Evolutionary conservation across 2,888 invertebrate genomes (phyloP), one percentile per base, ranked within the genome.

Genomic region (Apoda limacodes): DNA sequence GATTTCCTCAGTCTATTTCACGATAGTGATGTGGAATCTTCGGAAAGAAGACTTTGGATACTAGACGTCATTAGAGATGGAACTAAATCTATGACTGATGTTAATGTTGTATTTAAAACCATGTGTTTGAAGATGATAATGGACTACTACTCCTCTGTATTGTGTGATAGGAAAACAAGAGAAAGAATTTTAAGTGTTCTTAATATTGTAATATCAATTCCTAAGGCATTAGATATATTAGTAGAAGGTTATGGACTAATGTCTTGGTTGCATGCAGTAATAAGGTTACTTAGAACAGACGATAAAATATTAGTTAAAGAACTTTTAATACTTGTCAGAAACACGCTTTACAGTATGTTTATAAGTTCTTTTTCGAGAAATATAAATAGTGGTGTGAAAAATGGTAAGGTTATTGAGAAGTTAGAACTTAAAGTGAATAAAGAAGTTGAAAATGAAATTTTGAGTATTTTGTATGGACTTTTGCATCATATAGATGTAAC

Each of bases 1-100:
- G 95, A 96, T 58, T 88, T 95, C 52, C 86, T 93, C 37, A 88
- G 89, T 29, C 84, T 95, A 20, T 89, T 95, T 54, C 89, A 92
- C 55, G 93, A 91, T 39, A 83, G 88, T 6, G 89, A 91, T 32
- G 80, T 91, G 0, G 85, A 89, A 45, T 82, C 85, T 30, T 81
- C 83, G 11, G 82, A 84, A 1, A 88, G 92, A 48, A 82, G 92
- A 24, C 69, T 81, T 13, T 97, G 95, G 87, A 88, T 95, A 19
- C 69, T 96, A 6, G 84, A 88, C 46, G 68, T 93, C 5, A 82
- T 96, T 17, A 72, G 82, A 9, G 88, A 93, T 46, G 94, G 95
- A 2, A 80, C 93, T 21, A 87, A 88, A 52, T 87, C 88, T 1
- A 85, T 88, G 47, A 74, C 82, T 0, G 96, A 97, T 62, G 85